A percentile compares a stretch with the other conserved stretches of the same genome.
Evolutionary conservation across 2,888 invertebrate species (phyloP).

Genomic region (Sarcophaga rosellei): DNA sequence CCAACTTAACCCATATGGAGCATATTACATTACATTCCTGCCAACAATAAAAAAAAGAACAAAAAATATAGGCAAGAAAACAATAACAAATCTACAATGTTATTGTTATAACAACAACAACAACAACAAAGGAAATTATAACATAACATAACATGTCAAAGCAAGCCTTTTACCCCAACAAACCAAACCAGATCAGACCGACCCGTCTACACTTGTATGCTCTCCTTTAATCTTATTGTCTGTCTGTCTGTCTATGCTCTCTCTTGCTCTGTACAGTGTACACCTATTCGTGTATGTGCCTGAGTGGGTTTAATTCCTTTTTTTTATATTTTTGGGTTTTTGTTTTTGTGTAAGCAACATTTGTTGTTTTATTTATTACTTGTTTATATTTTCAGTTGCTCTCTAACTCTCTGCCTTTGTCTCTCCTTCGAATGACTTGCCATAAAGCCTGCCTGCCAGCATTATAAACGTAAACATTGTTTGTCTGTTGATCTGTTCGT

Average conservation of each 20-base stretch:
- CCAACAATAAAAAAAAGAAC: too few relatives aligned
- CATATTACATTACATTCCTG: constrained; percentile 59
- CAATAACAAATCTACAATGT: too few relatives aligned
- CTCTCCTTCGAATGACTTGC: background rate
- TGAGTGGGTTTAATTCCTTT: background rate
- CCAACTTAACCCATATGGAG: constrained; percentile 54
- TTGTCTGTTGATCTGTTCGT: background rate
- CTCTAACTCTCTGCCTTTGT: background rate
- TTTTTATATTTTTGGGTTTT: background rate
- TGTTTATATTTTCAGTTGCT: background rate
- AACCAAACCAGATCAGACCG: background rate
- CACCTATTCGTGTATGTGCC: too few relatives aligned
- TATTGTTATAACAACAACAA: too few relatives aligned
- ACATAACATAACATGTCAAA: background rate
- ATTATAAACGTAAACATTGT: background rate
- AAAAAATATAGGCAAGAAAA: too few relatives aligned
- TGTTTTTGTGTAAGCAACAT: background rate
- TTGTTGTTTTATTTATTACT: background rate
- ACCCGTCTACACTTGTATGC: background rate
- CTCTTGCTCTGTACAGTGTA: too few relatives aligned
- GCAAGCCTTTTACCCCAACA: background rate
- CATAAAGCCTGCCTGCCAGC: background rate
- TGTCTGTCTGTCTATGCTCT: too few relatives aligned
- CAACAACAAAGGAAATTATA: background rate
- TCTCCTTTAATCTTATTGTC: background rate